phyloP scores from a whole-genome alignment of 92 coral and sea anemone species.

The Diadumene lineata region DNA sequence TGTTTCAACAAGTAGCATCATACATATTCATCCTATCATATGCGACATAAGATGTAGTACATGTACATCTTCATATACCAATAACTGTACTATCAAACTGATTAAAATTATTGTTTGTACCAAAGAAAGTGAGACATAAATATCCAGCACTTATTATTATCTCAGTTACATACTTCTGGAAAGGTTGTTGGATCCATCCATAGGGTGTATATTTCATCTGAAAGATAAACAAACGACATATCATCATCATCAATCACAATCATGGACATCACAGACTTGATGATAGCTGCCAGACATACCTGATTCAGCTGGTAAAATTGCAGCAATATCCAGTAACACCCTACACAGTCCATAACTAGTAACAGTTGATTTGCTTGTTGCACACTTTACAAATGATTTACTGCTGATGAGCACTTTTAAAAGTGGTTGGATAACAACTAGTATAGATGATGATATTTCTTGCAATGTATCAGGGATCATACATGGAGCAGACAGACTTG shows the following conservation, averaged over 20 bases:
- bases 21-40: no score
- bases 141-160: no score
- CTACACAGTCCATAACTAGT: conserved; percentile 42
- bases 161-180: conserved; percentile 57
- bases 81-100: no score
- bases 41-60: no score
- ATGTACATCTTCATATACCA: no score
- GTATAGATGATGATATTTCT: conserved; percentile 56
- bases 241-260: no score
- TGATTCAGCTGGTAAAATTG: conserved; percentile 42
- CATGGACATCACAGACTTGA: no score
- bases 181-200: conserved; percentile 74
- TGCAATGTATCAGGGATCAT: conserved; percentile 23
- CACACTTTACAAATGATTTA: conserved; percentile 63
- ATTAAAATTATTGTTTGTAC: no score
- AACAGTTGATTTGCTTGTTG: conserved; percentile 44
- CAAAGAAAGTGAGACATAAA: no score
- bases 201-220: conserved; percentile 67
- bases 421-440: conserved; percentile 80
- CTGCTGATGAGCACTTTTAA: conserved; percentile 71
- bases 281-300: conserved; percentile 36
- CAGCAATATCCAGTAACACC: conserved; percentile 37
- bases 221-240: conserved; percentile 17
- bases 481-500: conserved; percentile 54
- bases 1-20: no score